Evolutionary conservation across 2,113 vertebrate species (phyloP), one percentile per base, ranked within the genome.

Genomic region (Xenopus laevis): DNA sequence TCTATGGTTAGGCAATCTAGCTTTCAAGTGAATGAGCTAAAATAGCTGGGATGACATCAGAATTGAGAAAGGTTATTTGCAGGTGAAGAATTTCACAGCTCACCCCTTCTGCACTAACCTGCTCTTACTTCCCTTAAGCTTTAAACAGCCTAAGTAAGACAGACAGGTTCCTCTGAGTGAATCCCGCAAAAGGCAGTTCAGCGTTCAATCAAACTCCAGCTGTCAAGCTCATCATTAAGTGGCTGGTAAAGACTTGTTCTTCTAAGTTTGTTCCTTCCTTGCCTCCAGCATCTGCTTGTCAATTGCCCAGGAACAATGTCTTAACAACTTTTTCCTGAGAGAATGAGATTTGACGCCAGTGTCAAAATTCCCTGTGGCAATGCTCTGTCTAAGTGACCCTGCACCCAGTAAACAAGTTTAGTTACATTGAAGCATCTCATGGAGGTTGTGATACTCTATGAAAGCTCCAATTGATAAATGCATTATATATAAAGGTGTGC

Each of bases 221-320:
- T 61, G 60, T 79, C 71, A 71, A 74, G 53, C 65, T 53, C 52
- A 47, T 78, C 74, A 79, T 70, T 68, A 77, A 53, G 50, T 71
- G 63, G 63, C 74, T 77, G 71, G 77, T 72, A 71, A 79, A 62
- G 70, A 72, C 79, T 70, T 79, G 77, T 79, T 69, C 65, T 4
- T 33, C 47, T 65, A 65, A 66, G 30, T 65, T 65, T 62, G 72
- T 66, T 78, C 68, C 77, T 78, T 78, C 72, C 65, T 77, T 55
- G 47, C 66, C 70, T 77, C 30, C 46, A 65, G 20, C 78, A 44
- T 58, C 64, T 61, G 44, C 65, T 68, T 64, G 73, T 76, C 73
- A 76, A 30, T 27, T 62, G 69, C 59, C 57, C n/a, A 17, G 45
- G 60, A 77, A 77, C 74, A 70, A 77, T 60, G 70, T 77, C 67